Evolutionary conservation across 1,140 invertebrate species (phyloP).

Genomic region (Helicoverpa zea): DNA sequence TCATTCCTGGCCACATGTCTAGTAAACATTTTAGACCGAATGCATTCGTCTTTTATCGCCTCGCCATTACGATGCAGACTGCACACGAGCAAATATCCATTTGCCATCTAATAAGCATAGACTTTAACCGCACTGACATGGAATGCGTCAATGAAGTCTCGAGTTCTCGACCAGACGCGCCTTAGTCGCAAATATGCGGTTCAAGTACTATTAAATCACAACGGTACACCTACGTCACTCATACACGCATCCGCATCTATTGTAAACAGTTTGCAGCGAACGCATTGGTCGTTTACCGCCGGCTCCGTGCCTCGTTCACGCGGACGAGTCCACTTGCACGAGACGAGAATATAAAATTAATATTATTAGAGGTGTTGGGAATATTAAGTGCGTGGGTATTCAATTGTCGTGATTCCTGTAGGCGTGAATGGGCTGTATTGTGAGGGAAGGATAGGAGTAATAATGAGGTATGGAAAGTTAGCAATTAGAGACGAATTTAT

Average conservation of each 20-base stretch:
- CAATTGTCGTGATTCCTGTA: constrained; percentile 41
- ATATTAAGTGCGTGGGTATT: constrained; percentile 40
- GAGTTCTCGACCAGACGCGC: constrained; percentile 14
- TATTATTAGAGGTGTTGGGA: constrained; percentile 38
- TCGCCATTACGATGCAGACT: constrained; percentile 30
- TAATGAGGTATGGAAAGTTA: constrained; percentile 27
- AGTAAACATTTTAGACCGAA: constrained; percentile 26
- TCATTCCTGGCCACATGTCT: constrained; percentile 7
- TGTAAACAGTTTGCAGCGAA: constrained; percentile 51
- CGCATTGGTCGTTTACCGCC: constrained; percentile 46
- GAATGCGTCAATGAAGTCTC: constrained; percentile 31
- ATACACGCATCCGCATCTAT: constrained; percentile 46
- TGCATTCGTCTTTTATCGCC: constrained; percentile 24
- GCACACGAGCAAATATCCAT: constrained; percentile 27
- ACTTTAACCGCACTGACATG: constrained; percentile 28
- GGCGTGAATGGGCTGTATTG: constrained; percentile 36
- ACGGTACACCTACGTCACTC: constrained; percentile 42
- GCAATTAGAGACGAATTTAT: constrained; percentile 18
- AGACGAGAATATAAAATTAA: constrained; percentile 43
- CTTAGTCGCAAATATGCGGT: constrained; percentile 3
- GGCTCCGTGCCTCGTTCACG: constrained; percentile 36
- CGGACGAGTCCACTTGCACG: constrained; percentile 36
- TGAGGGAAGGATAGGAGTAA: constrained; percentile 29
- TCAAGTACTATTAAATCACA: constrained; percentile 43
- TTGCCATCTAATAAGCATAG: constrained; percentile 23